Percentiles rank a stretch among this genome's conserved stretches.
phyloP scores from a whole-genome alignment of 1,140 invertebrate genomes.

The Cydia fagiglandana region DNA sequence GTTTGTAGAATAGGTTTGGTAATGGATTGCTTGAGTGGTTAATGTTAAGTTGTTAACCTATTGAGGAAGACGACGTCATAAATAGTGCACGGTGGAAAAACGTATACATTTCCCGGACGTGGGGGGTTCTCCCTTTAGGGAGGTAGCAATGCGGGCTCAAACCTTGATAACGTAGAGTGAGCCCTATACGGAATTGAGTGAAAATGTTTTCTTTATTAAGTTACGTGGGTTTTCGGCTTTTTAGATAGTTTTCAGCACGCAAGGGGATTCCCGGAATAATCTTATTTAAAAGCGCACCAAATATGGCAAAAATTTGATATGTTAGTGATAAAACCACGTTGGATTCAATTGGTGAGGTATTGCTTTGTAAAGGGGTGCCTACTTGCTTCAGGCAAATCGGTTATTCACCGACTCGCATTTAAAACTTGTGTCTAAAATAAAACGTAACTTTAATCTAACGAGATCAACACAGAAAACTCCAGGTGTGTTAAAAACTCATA shows the following conservation, averaged over 20 bases:
- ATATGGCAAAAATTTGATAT: background rate
- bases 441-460: background rate
- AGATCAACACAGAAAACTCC: background rate
- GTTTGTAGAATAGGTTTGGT: slow-evolving; percentile 32
- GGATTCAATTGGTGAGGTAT: background rate
- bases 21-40: slow-evolving; percentile 34
- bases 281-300: background rate
- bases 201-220: slow-evolving; percentile 14
- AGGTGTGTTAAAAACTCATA: background rate
- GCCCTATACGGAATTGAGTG: background rate
- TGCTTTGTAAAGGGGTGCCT: too few species aligned
- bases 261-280: background rate
- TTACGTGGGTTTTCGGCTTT: background rate
- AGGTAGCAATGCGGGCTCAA: background rate
- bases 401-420: background rate
- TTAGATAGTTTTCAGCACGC: background rate
- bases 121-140: slow-evolving; percentile 22
- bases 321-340: background rate
- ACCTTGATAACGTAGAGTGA: slow-evolving; percentile 12
- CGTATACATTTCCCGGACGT: slow-evolving; percentile 42
- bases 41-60: slow-evolving; percentile 47
- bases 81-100: slow-evolving; percentile 34
- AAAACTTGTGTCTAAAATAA: background rate
- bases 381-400: too few species aligned
- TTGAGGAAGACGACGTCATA: slow-evolving; percentile 42